phyloP scores from a whole-genome alignment of 37 sponge, comb jelly and placozoan species.

The Aplysina aerophoba region DNA sequence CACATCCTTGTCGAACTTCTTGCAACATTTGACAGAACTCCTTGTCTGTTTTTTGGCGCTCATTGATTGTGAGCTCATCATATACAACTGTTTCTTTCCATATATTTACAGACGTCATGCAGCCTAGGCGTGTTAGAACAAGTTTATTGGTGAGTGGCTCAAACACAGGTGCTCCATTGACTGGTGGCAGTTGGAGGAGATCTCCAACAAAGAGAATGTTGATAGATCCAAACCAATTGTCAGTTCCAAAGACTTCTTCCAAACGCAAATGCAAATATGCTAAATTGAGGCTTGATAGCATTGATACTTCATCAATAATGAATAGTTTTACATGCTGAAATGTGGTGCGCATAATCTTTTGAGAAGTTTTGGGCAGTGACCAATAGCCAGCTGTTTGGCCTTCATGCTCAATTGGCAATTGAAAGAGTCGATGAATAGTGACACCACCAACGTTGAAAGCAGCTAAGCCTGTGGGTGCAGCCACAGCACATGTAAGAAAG shows the following conservation, averaged over 20 bases:
- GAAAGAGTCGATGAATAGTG: constrained; percentile 44
- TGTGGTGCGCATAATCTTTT: constrained; percentile 29
- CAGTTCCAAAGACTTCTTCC: constrained; percentile 46
- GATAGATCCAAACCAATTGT: constrained; percentile 45
- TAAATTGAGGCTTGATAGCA: constrained; percentile 49
- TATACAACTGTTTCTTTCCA: constrained; percentile 40
- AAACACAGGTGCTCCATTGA: constrained; percentile 36
- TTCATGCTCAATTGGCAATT: constrained; percentile 63
- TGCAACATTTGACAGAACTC: constrained; percentile 29
- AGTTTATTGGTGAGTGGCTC: neutral
- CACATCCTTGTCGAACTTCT: constrained; percentile 23
- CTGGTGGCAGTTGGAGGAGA: constrained; percentile 61
- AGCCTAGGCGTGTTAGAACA: neutral
- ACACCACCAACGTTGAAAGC: constrained; percentile 51
- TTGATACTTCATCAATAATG: constrained; percentile 68
- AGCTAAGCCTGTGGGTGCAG: constrained; percentile 64
- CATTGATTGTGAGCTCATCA: constrained; percentile 72
- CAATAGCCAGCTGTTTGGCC: constrained; percentile 40
- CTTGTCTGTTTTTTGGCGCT: constrained; percentile 62
- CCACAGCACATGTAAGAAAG: constrained; percentile 27
- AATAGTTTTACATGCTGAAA: constrained; percentile 39
- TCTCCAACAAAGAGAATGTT: constrained; percentile 59
- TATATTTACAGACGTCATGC: constrained; percentile 37
- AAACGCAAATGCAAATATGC: constrained; percentile 55
- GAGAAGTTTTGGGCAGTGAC: constrained; percentile 17